Evolutionary conservation across 1,140 invertebrate species (phyloP), one percentile per base, ranked within the genome.

Genomic region (Diploscapter pachys): DNA sequence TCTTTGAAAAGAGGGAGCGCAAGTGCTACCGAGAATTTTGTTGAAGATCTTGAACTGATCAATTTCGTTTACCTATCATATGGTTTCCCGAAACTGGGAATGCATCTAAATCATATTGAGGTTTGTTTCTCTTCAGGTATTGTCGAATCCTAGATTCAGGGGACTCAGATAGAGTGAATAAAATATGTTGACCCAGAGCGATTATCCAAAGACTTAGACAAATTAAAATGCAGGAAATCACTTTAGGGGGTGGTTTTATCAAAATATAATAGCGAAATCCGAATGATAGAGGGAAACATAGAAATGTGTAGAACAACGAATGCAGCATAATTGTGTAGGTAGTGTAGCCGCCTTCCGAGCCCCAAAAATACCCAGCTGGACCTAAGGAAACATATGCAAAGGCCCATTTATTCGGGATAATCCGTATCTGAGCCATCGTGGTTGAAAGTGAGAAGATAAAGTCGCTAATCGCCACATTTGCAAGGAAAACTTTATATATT

Each of bases 361-460:
- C 72, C 2, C 57, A 61, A 52, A 76, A 75, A 55, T 54, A 72
- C 3, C 70, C 54, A 31, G 75, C 75, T 0, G 69, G 62, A 0
- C 75, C 75, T 9, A 76, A 71, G 0, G 75, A 62, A 50, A 76
- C 70, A 31, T 76, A 76, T 49, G 75, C 75, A n/a, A 76, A 76
- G 8, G 75, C 75, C 75, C 75, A 76, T 66, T 76, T 76, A 13
- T 71, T 76, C 8, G 75, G 75, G 63, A 76, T 76, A 52, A 76
- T 76, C 66, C 66, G 53, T n/a, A 68, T 68, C 48, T 68, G 66
- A 5, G 52, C 66, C n/a, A 68, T 54, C 52, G 66, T 68, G 11
- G 66, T 55, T 5, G 66, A 51, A 8, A 68, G 2, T n/a, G 6
- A 55, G 2, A 68, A 68, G 48, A 68, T 11, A 6, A 68, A 68